phyloP scores from a whole-genome alignment of 2,113 vertebrate species.

The Festucalex cinctus region DNA sequence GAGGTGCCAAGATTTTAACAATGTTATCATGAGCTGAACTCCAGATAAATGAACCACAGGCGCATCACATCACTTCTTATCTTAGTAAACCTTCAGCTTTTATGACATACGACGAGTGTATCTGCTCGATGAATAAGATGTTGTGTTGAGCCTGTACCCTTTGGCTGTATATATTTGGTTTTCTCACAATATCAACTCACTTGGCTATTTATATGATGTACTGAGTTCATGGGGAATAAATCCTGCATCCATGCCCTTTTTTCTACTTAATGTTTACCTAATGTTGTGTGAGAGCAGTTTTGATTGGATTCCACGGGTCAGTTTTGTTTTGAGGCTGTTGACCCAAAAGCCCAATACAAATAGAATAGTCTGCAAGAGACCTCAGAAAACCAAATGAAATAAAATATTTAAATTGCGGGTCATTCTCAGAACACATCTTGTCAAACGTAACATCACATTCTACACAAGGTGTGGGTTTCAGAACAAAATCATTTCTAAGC shows the following conservation, averaged over 20 bases:
- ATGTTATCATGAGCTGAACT: slow-evolving; percentile 14
- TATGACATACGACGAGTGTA: slow-evolving; percentile 15
- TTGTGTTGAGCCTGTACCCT: not conserved
- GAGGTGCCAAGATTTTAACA: not conserved
- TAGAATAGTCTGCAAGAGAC: not conserved
- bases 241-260: slow-evolving; percentile 21
- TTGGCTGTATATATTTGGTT: slow-evolving; percentile 24
- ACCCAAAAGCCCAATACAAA: slow-evolving; percentile 2
- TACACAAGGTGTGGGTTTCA: not conserved
- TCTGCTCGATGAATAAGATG: slow-evolving; percentile 11
- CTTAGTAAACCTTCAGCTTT: slow-evolving; percentile 25
- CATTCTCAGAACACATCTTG: not conserved
- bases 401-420: not conserved
- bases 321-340: not conserved
- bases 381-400: not conserved
- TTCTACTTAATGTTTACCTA: slow-evolving; percentile 16
- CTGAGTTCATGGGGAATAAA: slow-evolving; percentile 29
- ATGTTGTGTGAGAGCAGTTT: slow-evolving; percentile 17
- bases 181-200: slow-evolving; percentile 7
- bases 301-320: slow-evolving; percentile 25
- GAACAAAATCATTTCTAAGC: not conserved
- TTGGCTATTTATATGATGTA: slow-evolving; percentile 43
- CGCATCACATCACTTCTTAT: slow-evolving; percentile 1
- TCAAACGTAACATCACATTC: not conserved
- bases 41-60: slow-evolving; percentile 18